Evolutionary conservation across 2,888 invertebrate genomes (phyloP), one percentile per base, ranked within the genome.

Genomic region (Apodemia duryi): DNA sequence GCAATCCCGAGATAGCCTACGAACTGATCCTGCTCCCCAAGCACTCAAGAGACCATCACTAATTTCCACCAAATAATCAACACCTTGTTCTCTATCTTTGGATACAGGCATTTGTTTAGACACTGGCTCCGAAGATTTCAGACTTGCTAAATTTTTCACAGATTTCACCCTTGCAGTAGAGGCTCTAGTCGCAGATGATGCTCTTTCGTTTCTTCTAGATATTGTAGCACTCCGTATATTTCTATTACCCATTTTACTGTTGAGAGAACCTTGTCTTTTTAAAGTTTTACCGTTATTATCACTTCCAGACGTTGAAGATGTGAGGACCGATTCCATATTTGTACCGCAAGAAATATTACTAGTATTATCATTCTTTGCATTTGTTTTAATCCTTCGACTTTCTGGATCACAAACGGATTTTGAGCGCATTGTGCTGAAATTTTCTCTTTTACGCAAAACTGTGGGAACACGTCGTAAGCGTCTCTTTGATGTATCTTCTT

Each of bases 1-100:
- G 97, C 97, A 97, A 68, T 95, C 94, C 70, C 95, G 94, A 74
- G 97, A 95, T 60, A 97, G 94, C 73, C 96, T 96, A 51, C 96
- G 94, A 43, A 97, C 91, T 0, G 97, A 97, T n/a, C 97, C 97
- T 74, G 96, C 96, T 0, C 97, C 97, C 89, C 97, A 97, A 38
- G 97, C 94, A 79, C 97, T 97, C 35, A 97, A 93, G 72, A 95
- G 94, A 65, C 96, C 94, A 41, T 97, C 97, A 74, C 95, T 95
- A 66, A 97, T 96, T 92, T 97, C 97, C 46, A 97, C 96, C 70
- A 97, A 90, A 83, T 97, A 97, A 89, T 97, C 97, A n/a, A 97
- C 96, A 67, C 97, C 95, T 93, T 95, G 95, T 79, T 95, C 95
- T 74, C 95, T 91, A 76, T 95, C 95, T 78, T 94, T 95, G n/a